phyloP scores from a whole-genome alignment of 2,797 vertebrate genomes.

The Sylvilagus floridanus region DNA sequence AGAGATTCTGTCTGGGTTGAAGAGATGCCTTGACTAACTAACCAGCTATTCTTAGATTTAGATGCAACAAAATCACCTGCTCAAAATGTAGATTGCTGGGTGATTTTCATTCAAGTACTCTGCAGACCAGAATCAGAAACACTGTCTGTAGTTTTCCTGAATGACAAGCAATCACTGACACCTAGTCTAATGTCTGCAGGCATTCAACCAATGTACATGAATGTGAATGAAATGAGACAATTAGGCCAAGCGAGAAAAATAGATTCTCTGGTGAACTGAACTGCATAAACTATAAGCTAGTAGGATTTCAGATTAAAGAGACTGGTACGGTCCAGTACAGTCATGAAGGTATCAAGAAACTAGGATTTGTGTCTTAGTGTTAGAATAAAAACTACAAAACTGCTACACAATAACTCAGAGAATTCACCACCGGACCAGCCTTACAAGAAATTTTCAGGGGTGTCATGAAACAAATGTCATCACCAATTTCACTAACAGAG shows the following conservation, averaged over 20 bases:
- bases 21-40: background rate
- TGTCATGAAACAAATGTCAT: no score
- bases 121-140: background rate
- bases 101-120: conserved; percentile 43
- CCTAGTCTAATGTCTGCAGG: background rate
- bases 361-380: conserved; percentile 5
- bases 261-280: background rate
- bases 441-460: no score
- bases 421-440: no score
- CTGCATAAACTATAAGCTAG: conserved; percentile 23
- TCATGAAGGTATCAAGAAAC: conserved; percentile 28
- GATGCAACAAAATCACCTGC: conserved; percentile 11
- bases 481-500: no score
- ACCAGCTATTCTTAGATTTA: conserved; percentile 45
- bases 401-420: no score
- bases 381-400: background rate
- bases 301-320: conserved; percentile 52
- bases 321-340: background rate
- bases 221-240: conserved; percentile 59
- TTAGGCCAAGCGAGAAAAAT: conserved; percentile 29
- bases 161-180: conserved; percentile 29
- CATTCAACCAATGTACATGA: conserved; percentile 23
- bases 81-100: conserved; percentile 59
- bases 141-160: background rate
- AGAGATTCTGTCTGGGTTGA: background rate